Evolutionary conservation across 2,797 vertebrate species (phyloP), one percentile per base, ranked within the genome.

Genomic region (Apodemus agrarius): DNA sequence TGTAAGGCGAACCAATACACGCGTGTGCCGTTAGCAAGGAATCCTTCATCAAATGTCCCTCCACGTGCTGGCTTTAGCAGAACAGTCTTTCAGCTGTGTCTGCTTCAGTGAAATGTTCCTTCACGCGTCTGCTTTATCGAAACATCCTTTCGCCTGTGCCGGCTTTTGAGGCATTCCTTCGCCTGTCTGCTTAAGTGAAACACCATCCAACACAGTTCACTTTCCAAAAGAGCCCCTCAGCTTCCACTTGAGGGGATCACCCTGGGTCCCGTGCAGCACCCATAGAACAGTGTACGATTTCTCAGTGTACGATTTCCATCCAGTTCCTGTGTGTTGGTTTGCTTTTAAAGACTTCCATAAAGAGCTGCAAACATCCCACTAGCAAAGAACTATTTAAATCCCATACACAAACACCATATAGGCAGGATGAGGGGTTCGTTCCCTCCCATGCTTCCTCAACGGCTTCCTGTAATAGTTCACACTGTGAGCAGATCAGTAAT

Each of bases 321-420:
- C 29, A 3, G 0, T 1, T 37, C 54, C 52, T 2, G 0, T 0
- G 4, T 24, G 75, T 80, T 6, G 84, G 54, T 65, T 79, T 63
- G 43, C 46, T 87, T 93, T 86, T 69, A 76, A 89, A 94, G 87
- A 57, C 82, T 57, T 82, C 78, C 91, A 26, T 59, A 10, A 90
- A 85, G 40, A 57, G 59, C 65, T 29, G 59, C 91, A 89, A 67
- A 83, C 67, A 34, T 76, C 54, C 82, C 34, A 72, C 29, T 10
- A 54, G n/a, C 89, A 54, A n/a, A 89, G 86, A 90, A 54, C 75
- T 81, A 8, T 72, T 52, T 79, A 84, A 63, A 94, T 86, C 74
- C 83, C 31, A 7, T 0, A 9, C 52, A 86, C 63, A 94, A 95
- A 94, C 63, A 59, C n/a, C 59, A 29, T 43, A 49, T 57, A 67